Evolutionary conservation across 2,113 vertebrate genomes (phyloP).

Genomic region (Rhinolophus sinicus): DNA sequence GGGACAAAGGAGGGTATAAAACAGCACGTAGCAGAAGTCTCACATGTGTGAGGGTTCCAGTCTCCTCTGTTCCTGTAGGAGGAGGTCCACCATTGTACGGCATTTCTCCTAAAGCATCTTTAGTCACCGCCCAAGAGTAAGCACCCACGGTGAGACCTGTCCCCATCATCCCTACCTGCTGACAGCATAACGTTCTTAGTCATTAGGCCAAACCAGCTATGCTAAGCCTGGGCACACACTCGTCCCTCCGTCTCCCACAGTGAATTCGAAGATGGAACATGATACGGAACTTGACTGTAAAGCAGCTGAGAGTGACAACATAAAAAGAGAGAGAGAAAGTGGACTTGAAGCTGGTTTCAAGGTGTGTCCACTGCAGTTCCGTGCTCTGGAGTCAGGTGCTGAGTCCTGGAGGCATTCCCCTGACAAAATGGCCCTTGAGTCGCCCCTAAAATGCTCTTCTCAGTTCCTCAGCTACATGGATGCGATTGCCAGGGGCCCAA

Average conservation of each 20-base stretch:
- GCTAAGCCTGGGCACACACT: not conserved
- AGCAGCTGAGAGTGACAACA: not conserved
- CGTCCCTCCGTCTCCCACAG: fast-evolving
- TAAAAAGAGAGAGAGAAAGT: too few species aligned
- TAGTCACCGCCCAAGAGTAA: not conserved
- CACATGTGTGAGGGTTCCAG: fast-evolving
- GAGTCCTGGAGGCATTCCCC: too few species aligned
- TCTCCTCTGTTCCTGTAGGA: too few species aligned
- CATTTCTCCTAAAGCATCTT: not conserved
- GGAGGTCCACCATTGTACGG: not conserved
- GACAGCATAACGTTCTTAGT: not conserved
- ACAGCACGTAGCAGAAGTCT: not conserved
- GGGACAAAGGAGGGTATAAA: not conserved
- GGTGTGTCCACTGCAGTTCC: too few species aligned
- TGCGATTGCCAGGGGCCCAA: too few species aligned
- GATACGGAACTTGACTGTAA: too few species aligned
- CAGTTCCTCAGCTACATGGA: too few species aligned
- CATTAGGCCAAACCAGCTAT: too few species aligned
- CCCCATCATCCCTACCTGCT: not conserved
- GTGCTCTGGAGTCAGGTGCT: too few species aligned
- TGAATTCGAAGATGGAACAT: not conserved
- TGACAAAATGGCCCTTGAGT: too few species aligned
- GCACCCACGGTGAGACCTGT: not conserved
- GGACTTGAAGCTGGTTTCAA: fast-evolving
- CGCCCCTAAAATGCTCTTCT: not conserved